Base-by-base conservation (phyloP, 2,888 invertebrate genomes). In the Heteromyza rotundicornis region DNA sequence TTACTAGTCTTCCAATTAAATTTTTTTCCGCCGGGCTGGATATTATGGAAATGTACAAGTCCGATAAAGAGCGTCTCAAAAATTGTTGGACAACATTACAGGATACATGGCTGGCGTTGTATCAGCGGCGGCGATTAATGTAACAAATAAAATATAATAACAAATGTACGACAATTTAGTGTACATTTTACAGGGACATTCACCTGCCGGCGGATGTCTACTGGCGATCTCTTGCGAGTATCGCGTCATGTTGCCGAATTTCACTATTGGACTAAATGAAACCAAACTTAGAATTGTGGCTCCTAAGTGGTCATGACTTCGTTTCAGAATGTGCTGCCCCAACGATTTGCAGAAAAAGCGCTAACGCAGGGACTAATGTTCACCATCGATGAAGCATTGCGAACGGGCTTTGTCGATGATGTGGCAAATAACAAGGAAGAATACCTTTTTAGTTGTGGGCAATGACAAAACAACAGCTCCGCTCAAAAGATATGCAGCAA, bases 11-110 rank as follows among this genome's bases (percentile, higher is more conserved):
- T 86, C 89, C 1, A 87, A 89, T 52, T 88, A 88, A 62, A 87
- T 94, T 94, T 51, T 95, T 95, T 78, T 90, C 90, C 2, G 95
- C 90, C 22, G 95, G 95, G 5, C 82, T 95, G 64, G 95, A 95
- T 75, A 92, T 95, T 35, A 85, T 89, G 83, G 95, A 95, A 84
- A 91, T 95, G 91, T 94, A 93, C 77, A 90, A 93, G 78, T 90
- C 92, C 0, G 87, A 92, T 53, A 78, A 85, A 56, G 89, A 90
- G 24, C 85, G 92, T 65, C 81, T 88, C 0, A 87, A 86, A 64
- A 84, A 86, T 44, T 95, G 92, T 79, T 95, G 95, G 95, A 85
- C 84, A 1, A 84, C 88, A 0, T 80, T 95, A 1, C 95, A 95
- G 84, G 90, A 92, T 55, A 86, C 89, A 17, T 95, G 94, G 93